These are phyloP conservation scores for Rhinichthys klamathensis DNA, from an alignment of 2,113 vertebrate genomes.

Conservation along the genomic window DNA sequence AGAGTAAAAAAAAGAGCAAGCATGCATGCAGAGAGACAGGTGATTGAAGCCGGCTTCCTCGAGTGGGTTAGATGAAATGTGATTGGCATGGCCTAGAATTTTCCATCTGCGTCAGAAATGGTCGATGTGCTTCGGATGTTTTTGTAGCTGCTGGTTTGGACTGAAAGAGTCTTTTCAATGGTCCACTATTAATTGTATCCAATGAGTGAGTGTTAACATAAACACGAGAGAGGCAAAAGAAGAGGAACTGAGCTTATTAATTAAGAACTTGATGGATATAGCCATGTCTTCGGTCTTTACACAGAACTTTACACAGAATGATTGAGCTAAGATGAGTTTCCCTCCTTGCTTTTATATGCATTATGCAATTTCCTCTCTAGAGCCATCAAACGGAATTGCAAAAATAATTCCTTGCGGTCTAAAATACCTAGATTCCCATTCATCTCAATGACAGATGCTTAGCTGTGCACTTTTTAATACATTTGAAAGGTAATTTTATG, in stretches of 20 bases:
- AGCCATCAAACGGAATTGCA: neutral
- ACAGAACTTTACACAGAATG: neutral
- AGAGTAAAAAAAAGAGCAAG: neutral
- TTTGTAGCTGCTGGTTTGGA: neutral
- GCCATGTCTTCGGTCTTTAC: neutral
- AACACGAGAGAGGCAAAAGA: neutral
- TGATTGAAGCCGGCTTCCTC: constrained; percentile 22
- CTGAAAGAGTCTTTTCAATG: neutral
- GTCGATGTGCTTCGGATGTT: neutral
- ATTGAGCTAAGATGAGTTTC: neutral
- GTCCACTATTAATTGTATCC: neutral
- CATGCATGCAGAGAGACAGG: neutral
- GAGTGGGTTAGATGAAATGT: constrained; percentile 32
- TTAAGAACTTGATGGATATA: neutral
- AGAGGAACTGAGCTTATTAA: neutral
- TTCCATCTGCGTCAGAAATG: constrained; percentile 8
- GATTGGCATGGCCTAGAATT: constrained; percentile 22
- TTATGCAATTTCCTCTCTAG: neutral
- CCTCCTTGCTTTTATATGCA: neutral
- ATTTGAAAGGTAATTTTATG: neutral
- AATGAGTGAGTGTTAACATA: neutral
- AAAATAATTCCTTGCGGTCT: neutral
- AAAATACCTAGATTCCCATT: neutral
- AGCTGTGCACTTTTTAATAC: neutral
- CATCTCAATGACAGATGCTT: neutral